Conservation (phyloP, 2,797 vertebrate genomes). For the Calcarius lapponicus region DNA sequence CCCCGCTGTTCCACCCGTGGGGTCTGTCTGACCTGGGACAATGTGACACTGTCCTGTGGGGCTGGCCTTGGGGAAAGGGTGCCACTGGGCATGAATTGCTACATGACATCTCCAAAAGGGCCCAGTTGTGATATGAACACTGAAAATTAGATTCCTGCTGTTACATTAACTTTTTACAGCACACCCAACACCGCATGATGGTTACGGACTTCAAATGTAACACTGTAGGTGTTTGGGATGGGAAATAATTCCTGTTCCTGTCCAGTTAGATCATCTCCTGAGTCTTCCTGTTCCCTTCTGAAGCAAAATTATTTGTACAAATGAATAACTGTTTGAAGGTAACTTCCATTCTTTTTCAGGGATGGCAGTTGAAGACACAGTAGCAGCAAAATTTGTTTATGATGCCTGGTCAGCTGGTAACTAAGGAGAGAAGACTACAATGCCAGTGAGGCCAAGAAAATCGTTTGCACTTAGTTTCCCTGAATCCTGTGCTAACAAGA, state of each 20-base stretch:
- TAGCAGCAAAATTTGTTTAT: slow-evolving; percentile 89
- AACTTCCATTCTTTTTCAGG: slow-evolving; percentile 77
- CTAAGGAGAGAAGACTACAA: slow-evolving; percentile 26
- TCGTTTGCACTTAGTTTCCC: neutral
- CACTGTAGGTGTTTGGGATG: neutral
- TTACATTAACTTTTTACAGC: neutral
- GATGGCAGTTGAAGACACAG: slow-evolving; percentile 91
- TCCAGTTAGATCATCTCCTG: neutral
- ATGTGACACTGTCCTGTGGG: neutral
- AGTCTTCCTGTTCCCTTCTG: neutral
- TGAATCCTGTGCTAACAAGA: neutral
- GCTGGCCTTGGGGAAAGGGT: neutral
- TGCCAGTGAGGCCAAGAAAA: neutral
- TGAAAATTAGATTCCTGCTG: neutral
- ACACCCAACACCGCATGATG: accelerated
- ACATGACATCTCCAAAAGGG: neutral
- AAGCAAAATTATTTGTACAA: neutral
- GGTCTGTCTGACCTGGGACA: neutral
- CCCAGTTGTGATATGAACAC: neutral
- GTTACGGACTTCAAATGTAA: neutral
- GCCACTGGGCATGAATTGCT: neutral
- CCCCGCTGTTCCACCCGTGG: neutral
- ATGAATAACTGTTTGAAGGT: neutral
- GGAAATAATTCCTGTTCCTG: neutral
- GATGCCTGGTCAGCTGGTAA: slow-evolving; percentile 83